Conservation (phyloP, 2,888 invertebrate genomes). For the Pollenia amentaria region DNA sequence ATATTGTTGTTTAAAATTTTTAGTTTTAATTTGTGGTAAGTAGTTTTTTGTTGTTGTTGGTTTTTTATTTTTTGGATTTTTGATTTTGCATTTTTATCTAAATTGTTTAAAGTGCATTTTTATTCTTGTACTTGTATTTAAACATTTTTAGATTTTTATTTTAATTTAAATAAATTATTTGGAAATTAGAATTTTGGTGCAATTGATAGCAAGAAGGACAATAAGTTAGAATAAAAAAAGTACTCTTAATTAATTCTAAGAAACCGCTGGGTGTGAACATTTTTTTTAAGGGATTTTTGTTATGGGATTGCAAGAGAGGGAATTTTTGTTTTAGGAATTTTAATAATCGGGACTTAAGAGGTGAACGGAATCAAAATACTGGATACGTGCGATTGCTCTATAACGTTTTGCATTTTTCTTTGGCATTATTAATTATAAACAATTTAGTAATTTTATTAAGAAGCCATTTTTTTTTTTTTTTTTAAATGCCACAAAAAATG, state of each 20-base stretch:
- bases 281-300: conserved; percentile 46
- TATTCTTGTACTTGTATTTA: conserved; percentile 42
- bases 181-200: conserved; percentile 49
- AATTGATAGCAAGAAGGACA: conserved; percentile 55
- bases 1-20: conserved; percentile 33
- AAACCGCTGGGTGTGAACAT: conserved; percentile 62
- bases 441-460: conserved; percentile 40
- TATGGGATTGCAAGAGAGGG: conserved; percentile 38
- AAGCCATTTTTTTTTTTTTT: neutral
- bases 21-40: neutral
- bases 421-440: conserved; percentile 78
- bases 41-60: conserved; percentile 27
- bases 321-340: conserved; percentile 78
- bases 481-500: conserved; percentile 45
- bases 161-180: conserved; percentile 47
- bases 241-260: conserved; percentile 72
- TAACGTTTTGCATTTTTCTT: conserved; percentile 84
- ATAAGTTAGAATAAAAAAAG: conserved; percentile 40
- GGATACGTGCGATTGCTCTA: conserved; percentile 84
- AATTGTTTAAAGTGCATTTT: conserved; percentile 56
- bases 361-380: conserved; percentile 83
- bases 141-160: conserved; percentile 53
- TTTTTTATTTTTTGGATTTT: conserved; percentile 9
- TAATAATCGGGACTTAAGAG: conserved; percentile 74
- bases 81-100: conserved; percentile 12